Evolutionary conservation across 2,888 invertebrate species (phyloP).

Genomic region (Noctuana brunneofusca): DNA sequence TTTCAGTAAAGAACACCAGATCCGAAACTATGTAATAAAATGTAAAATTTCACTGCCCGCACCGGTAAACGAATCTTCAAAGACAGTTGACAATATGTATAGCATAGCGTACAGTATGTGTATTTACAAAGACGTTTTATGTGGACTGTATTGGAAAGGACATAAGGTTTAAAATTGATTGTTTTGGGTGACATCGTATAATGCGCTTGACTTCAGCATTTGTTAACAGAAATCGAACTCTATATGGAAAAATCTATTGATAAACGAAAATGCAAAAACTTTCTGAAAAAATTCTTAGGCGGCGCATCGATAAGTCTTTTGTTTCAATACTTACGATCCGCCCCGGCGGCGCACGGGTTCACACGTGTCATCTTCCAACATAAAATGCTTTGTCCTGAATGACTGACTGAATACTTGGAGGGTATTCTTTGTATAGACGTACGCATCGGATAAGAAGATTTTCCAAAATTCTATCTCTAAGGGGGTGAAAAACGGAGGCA

Average conservation of each 20-base stretch:
- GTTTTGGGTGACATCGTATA: not conserved
- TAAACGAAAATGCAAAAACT: not conserved
- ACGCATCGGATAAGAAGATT: too few species aligned
- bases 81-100: slow-evolving; percentile 14
- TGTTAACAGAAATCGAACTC: not conserved
- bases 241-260: not conserved
- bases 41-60: slow-evolving; percentile 13
- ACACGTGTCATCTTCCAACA: too few species aligned
- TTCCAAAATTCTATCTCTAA: too few species aligned
- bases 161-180: slow-evolving; percentile 8
- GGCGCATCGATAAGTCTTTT: not conserved
- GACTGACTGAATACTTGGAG: too few species aligned
- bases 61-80: slow-evolving; percentile 19
- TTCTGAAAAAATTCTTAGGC: not conserved
- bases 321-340: too few species aligned
- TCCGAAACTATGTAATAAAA: slow-evolving; percentile 23
- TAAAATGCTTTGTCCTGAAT: too few species aligned
- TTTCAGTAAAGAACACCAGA: slow-evolving; percentile 12
- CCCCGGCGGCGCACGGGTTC: too few species aligned
- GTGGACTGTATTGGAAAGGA: not conserved
- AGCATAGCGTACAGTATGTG: too few species aligned
- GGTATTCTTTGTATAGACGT: too few species aligned
- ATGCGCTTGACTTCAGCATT: not conserved
- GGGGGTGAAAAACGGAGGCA: too few species aligned
- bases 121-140: not conserved